A percentile compares a stretch with the other conserved stretches of the same genome.
These are phyloP conservation scores for Pocota personata DNA, from an alignment of 2,888 invertebrate genomes.

Conservation along the genomic window DNA sequence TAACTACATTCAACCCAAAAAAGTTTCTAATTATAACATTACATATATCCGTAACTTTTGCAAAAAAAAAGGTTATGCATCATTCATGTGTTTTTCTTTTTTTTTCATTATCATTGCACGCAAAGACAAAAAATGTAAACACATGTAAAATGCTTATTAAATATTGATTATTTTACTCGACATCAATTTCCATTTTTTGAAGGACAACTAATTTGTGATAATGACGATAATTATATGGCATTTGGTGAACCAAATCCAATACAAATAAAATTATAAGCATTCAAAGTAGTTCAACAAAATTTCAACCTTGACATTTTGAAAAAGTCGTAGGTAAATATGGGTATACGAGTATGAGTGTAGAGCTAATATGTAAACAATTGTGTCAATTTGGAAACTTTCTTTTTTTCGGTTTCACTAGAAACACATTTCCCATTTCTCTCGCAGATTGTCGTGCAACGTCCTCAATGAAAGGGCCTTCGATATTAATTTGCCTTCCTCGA, in stretches of 20 bases:
- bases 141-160: neutral
- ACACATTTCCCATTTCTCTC: neutral
- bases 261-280: neutral
- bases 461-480: neutral
- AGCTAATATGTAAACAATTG: slow-evolving; percentile 11
- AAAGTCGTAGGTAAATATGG: neutral
- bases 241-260: neutral
- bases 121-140: neutral
- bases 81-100: too few relatives aligned
- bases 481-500: neutral
- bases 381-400: slow-evolving; percentile 14
- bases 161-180: slow-evolving; percentile 3
- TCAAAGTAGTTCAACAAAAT: slow-evolving; percentile 7
- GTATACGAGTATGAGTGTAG: neutral
- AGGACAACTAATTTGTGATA: slow-evolving; percentile 19
- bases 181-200: slow-evolving; percentile 2
- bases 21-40: too few relatives aligned
- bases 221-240: slow-evolving; percentile 34
- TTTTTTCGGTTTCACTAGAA: neutral
- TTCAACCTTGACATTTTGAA: slow-evolving; percentile 37
- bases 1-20: too few relatives aligned
- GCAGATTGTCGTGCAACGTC: neutral
- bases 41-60: too few relatives aligned
- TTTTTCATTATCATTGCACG: too few relatives aligned
- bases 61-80: too few relatives aligned